These are phyloP conservation scores for Gymnothorax javanicus DNA, from an alignment of 2,797 vertebrate genomes.

Conservation along the genomic window DNA sequence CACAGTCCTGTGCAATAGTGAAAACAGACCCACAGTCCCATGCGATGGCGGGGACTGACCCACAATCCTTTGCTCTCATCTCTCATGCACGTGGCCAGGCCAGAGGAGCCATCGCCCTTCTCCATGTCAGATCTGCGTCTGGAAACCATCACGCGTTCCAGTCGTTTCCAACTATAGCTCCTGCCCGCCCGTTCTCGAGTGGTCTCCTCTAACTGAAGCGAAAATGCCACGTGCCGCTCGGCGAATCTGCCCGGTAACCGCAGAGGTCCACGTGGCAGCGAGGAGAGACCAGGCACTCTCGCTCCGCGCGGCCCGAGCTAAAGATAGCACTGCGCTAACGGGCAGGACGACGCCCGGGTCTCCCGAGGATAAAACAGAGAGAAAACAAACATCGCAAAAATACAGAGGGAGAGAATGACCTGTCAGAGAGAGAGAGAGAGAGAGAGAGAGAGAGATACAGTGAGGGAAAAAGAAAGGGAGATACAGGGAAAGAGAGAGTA, in stretches of 20 bases:
- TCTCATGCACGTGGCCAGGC: neutral
- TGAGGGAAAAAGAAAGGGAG: neutral
- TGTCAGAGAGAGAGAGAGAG: neutral
- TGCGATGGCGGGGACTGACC: neutral
- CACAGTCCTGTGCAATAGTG: neutral
- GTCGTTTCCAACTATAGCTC: neutral
- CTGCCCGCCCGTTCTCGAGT: neutral
- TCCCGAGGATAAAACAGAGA: neutral
- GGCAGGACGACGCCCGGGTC: neutral
- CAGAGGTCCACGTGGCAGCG: neutral
- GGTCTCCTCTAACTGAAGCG: neutral
- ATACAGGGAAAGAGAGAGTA: neutral
- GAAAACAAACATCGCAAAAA: neutral
- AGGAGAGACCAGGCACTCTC: neutral
- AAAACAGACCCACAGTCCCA: neutral
- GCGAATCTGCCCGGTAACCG: conserved; percentile 1
- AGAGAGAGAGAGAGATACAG: neutral
- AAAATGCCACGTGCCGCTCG: neutral
- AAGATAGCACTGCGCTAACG: neutral
- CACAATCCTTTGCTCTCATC: neutral
- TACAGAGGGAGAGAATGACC: neutral
- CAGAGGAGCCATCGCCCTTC: neutral
- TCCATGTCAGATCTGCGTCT: neutral
- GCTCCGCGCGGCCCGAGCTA: neutral
- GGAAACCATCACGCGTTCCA: neutral